Evolutionary conservation across 2,113 vertebrate species (phyloP).

Genomic region (Saguinus midas): DNA sequence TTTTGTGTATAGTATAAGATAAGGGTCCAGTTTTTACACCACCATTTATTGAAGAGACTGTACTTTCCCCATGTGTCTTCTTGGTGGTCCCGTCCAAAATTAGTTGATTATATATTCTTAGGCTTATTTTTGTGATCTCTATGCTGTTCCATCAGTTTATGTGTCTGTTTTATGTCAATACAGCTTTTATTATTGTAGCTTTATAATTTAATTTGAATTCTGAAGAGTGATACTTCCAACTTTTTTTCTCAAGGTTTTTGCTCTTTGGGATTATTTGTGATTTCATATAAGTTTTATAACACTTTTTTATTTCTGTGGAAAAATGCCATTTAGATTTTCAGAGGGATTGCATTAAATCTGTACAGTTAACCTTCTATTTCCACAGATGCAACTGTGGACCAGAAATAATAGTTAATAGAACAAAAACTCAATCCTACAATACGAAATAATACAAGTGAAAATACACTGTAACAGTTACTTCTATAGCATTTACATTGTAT

Average conservation of each 20-base stretch:
- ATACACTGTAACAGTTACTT: not conserved
- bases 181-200: not conserved
- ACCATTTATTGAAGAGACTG: not conserved
- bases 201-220: not conserved
- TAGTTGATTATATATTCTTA: not conserved
- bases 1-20: not conserved
- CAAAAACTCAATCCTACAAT: not conserved
- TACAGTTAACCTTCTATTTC: not conserved
- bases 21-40: not conserved
- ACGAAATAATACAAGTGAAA: not conserved
- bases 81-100: not conserved
- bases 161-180: not conserved
- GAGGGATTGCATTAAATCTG: not conserved
- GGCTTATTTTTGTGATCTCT: not conserved
- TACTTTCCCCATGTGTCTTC: not conserved
- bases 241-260: not conserved
- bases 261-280: not conserved
- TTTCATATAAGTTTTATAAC: not conserved
- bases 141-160: not conserved
- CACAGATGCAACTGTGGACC: too few relatives aligned
- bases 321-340: not conserved
- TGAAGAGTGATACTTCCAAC: not conserved
- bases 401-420: not conserved
- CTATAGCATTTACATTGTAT: not conserved
- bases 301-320: not conserved